Conservation (phyloP, 2,888 invertebrate genomes). For the Oscheius myriophilus region DNA sequence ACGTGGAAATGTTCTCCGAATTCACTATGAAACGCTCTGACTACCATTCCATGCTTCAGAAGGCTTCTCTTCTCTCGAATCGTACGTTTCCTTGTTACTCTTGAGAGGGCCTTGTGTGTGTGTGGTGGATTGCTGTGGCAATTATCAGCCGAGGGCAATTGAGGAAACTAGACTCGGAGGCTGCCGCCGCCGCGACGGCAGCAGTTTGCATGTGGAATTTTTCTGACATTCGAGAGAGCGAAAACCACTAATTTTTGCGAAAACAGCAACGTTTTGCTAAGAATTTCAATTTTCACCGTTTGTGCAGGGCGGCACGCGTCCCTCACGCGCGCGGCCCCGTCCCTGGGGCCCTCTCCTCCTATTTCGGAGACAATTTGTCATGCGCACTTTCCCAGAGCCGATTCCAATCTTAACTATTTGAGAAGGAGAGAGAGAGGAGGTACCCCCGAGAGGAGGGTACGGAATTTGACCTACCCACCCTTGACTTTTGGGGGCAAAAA, state of each 20-base stretch:
- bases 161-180: constrained; percentile 7
- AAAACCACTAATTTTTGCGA: background rate
- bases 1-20: constrained; percentile 73
- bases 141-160: constrained; percentile 21
- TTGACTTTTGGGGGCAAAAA: too few relatives aligned
- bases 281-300: background rate
- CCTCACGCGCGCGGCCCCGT: background rate
- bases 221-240: background rate
- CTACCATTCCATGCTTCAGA: constrained; percentile 77
- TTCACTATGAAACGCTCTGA: constrained; percentile 79
- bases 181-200: too few relatives aligned
- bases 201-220: too few relatives aligned
- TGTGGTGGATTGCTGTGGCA: constrained; percentile 7
- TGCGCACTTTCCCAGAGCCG: constrained; percentile 24
- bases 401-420: constrained; percentile 8
- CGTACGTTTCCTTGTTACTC: constrained; percentile 47
- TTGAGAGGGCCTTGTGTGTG: constrained; percentile 3
- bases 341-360: constrained; percentile 11
- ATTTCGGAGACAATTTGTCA: constrained; percentile 27
- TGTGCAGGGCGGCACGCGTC: background rate
- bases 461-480: too few relatives aligned
- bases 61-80: constrained; percentile 74
- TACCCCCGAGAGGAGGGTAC: too few relatives aligned
- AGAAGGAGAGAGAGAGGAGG: background rate
- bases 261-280: constrained; percentile 1